Base-by-base conservation (phyloP, 1,140 invertebrate species). In the Gerris buenoi region DNA sequence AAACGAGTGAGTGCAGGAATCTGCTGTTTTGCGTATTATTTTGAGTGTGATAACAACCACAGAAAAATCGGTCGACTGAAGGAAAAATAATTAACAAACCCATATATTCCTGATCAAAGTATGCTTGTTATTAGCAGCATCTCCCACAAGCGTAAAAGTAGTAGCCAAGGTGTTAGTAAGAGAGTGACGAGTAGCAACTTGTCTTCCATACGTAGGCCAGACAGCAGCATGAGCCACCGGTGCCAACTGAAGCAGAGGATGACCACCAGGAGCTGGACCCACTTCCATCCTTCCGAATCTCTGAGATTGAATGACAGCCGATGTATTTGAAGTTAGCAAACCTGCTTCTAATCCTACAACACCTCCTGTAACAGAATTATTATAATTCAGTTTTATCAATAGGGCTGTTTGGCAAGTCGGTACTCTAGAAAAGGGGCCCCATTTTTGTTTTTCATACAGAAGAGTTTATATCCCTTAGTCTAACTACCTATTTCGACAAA, bases 201-300 rank as follows among this genome's bases (percentile, higher is more conserved):
- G 89, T 72, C 88, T 86, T 29, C 88, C 90, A 86, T 88, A 90
- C 82, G 91, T 88, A 13, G 88, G 89, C 56, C 94, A 80, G 85
- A 95, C 91, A 79, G 94, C 91, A 15, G 92, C 89, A 79, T 95
- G 93, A 1, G 95, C 89, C 1, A 91, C 90, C 71, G 95, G 79
- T 1, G 90, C 86, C 0, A 90, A 87, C 79, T 94, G 89, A 27
- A 95, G 78, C 1, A 95, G 76, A 0, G 91, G 91, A 79, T 95
- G 92, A 57, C 90, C 85, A 1, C 59, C 90, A 85, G 1, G 89
- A 87, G 10, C 85, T 2, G 89, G 65, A 1, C 66, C 60, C 23
- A 69, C 29, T 46, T 69, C 68, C 80, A 70, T n/a, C 86, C 86
- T 18, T 84, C 84, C 75, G 85, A 86, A 1, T 87, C 84, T 2